These are phyloP conservation scores for Crotalus viridis DNA, from an alignment of 2,113 vertebrate species.

Conservation along the genomic window DNA sequence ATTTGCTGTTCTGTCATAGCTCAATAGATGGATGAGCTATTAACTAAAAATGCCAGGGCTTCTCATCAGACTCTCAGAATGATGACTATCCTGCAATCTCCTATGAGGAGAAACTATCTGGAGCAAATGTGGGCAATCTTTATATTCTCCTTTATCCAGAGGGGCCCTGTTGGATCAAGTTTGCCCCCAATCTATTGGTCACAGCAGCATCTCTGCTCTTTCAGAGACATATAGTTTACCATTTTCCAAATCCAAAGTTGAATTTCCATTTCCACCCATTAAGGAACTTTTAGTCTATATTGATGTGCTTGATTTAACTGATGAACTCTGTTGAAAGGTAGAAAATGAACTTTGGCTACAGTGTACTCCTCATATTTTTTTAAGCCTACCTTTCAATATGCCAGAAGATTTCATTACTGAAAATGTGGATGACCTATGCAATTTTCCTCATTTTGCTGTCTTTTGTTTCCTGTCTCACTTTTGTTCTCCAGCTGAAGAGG, in stretches of 20 bases:
- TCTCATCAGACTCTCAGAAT: not conserved
- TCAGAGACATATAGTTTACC: not conserved
- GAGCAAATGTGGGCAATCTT: not conserved
- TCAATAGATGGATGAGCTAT: not conserved
- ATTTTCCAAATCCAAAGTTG: not conserved
- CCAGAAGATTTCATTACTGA: not conserved
- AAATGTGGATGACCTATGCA: conserved; percentile 28
- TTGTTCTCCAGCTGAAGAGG: conserved; percentile 62
- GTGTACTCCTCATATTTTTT: not conserved
- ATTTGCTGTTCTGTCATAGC: not conserved
- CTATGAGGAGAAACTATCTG: not conserved
- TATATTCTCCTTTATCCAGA: not conserved
- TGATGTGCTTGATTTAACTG: not conserved
- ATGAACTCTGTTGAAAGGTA: not conserved
- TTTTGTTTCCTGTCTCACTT: conserved; percentile 70
- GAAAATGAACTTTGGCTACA: not conserved
- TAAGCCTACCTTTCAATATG: conserved; percentile 13
- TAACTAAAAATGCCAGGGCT: not conserved
- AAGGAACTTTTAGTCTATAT: not conserved
- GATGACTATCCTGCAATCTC: not conserved
- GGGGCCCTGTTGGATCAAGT: not conserved
- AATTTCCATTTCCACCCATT: not conserved
- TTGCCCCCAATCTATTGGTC: not conserved
- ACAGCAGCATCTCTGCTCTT: not conserved
- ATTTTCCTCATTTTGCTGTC: not conserved